Conservation (phyloP, 2,113 vertebrate species). For the Mustela nigripes region DNA sequence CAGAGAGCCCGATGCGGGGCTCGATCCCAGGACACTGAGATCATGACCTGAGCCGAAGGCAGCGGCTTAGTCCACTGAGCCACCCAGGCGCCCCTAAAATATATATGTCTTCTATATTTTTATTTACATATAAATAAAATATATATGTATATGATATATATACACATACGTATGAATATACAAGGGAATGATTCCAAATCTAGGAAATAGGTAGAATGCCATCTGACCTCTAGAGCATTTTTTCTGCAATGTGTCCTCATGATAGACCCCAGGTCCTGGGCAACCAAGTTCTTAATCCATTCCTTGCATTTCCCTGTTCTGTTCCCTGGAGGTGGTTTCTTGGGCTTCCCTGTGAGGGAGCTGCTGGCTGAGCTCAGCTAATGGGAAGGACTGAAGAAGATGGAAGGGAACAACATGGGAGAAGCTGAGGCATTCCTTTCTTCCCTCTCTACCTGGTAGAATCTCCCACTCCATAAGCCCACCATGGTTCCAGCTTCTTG, state of each 20-base stretch:
- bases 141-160: too few species aligned
- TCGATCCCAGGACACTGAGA: too few species aligned
- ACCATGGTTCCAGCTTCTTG: not conserved
- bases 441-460: not conserved
- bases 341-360: not conserved
- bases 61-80: too few species aligned
- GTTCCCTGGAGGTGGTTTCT: not conserved
- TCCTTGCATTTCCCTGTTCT: not conserved
- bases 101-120: not conserved
- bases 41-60: too few species aligned
- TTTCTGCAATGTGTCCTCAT: not conserved
- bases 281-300: too few species aligned
- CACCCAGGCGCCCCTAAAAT: too few species aligned
- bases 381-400: not conserved
- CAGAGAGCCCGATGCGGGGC: too few species aligned
- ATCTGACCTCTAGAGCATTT: too few species aligned
- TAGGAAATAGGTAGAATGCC: not conserved
- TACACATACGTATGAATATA: too few species aligned
- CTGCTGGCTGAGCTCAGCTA: not conserved
- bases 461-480: not conserved
- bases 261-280: not conserved
- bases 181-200: too few species aligned
- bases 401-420: accelerated
- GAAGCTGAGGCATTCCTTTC: not conserved
- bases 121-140: too few species aligned